These are phyloP conservation scores for Heteromyza rotundicornis DNA, from an alignment of 2,888 invertebrate genomes.

Conservation along the genomic window DNA sequence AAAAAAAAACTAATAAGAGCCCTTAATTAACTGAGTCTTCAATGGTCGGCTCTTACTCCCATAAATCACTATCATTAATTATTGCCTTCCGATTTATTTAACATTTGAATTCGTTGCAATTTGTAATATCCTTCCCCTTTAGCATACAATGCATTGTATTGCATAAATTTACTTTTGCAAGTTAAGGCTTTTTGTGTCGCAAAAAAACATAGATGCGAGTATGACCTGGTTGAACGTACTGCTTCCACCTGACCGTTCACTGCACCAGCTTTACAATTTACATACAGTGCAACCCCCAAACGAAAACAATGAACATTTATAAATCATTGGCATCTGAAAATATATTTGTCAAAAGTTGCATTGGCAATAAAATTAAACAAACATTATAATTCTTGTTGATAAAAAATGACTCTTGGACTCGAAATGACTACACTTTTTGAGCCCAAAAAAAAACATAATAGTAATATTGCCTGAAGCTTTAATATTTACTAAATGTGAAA, in stretches of 20 bases:
- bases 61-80: slow-evolving; percentile 37
- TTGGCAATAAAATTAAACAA: neutral
- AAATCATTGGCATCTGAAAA: neutral
- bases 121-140: neutral
- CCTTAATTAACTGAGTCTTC: no score
- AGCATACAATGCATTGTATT: neutral
- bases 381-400: slow-evolving; percentile 19
- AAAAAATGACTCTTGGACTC: no score
- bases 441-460: no score
- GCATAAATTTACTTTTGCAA: no score
- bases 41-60: slow-evolving; percentile 13
- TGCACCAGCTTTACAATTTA: neutral
- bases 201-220: no score
- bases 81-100: slow-evolving; percentile 32
- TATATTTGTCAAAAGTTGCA: neutral
- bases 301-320: neutral
- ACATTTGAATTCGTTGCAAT: slow-evolving; percentile 10
- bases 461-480: no score
- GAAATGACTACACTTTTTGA: no score
- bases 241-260: neutral
- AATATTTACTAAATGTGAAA: no score
- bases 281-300: neutral
- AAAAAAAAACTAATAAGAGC: no score
- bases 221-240: neutral
- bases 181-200: no score